Evolutionary conservation across 2,797 vertebrate species (phyloP), one percentile per base, ranked within the genome.

Genomic region (Epinephelus awoara): DNA sequence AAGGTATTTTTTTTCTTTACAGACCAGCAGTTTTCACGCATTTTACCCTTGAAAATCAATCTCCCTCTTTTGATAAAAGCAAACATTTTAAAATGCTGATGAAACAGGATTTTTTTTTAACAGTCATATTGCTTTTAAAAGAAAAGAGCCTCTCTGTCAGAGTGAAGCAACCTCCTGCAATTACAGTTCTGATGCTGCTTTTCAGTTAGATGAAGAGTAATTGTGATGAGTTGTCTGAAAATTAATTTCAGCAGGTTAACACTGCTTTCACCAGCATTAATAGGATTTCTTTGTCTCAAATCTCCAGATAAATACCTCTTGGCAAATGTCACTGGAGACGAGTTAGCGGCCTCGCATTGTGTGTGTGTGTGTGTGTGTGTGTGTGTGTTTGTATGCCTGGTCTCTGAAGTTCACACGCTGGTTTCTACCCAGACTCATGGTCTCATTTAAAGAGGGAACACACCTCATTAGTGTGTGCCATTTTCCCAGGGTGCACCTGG

Each of bases 391-490:
- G 23, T 56, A n/a, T 14, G 38, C 19, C 67, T 72, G 23, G 25
- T 72, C 63, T 86, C 88, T 83, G 73, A 88, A 86, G 83, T 90
- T 88, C 85, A 86, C 82, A 88, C 66, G 27, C 55, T 70, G 56
- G 51, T 89, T 84, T 67, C 82, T 49, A 75, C 50, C 72, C 75
- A 49, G 81, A 87, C 85, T 79, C 81, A 88, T 86, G 85, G 86
- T 87, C 89, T 90, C 71, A 89, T 93, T 94, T 92, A 90, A 85
- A 91, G 82, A 80, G 62, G 68, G 84, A 88, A 79, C 75, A 81
- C 56, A 83, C 84, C 91, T 95, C 92, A 95, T 96, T 95, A 95
- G 86, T 73, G 79, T 81, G 89, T 86, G 83, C 84, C 86, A 75
- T 86, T 93, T 85, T 89, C 81, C 83, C 77, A 86, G 65, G 70